Percentiles rank a stretch among this genome's conserved stretches.
These are phyloP conservation scores for Drosophila algonquin DNA, from an alignment of 2,888 invertebrate species.

Conservation along the genomic window DNA sequence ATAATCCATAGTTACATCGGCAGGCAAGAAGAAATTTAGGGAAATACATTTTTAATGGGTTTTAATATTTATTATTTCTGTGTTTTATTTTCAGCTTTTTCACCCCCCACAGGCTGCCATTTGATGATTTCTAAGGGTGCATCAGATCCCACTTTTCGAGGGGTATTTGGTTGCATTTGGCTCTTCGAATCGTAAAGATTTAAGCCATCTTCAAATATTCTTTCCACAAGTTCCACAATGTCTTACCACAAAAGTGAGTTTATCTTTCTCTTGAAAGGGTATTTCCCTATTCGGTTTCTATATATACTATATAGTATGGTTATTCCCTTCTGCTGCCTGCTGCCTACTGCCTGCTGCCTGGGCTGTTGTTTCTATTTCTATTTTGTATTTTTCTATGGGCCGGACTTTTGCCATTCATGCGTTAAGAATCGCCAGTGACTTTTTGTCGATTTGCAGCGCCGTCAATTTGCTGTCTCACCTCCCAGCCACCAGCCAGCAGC, in stretches of 20 bases:
- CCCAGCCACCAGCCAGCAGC: not conserved
- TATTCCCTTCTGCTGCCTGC: too few relatives aligned
- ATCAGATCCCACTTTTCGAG: too few relatives aligned
- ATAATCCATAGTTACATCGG: too few relatives aligned
- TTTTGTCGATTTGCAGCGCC: conserved; percentile 69
- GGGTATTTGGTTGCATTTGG: too few relatives aligned
- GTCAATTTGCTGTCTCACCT: conserved; percentile 64
- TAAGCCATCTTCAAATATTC: not conserved
- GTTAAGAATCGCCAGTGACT: conserved; percentile 69
- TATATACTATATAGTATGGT: not conserved
- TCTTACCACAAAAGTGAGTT: not conserved
- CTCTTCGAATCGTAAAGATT: too few relatives aligned
- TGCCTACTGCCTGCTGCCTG: too few relatives aligned
- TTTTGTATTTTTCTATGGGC: conserved; percentile 38
- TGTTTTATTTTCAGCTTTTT: too few relatives aligned
- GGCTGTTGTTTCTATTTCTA: conserved; percentile 33
- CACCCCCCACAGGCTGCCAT: too few relatives aligned
- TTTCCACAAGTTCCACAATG: not conserved
- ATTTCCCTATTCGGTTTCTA: not conserved
- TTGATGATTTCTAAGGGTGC: too few relatives aligned
- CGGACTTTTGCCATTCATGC: conserved; percentile 70
- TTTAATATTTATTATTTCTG: too few relatives aligned
- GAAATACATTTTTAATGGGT: too few relatives aligned
- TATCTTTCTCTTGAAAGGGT: conserved; percentile 1
- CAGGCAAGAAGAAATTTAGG: too few relatives aligned